A percentile compares a stretch with the other conserved stretches of the same genome.
phyloP scores from a whole-genome alignment of 2,113 vertebrate genomes.

The Tetrax tetrax region DNA sequence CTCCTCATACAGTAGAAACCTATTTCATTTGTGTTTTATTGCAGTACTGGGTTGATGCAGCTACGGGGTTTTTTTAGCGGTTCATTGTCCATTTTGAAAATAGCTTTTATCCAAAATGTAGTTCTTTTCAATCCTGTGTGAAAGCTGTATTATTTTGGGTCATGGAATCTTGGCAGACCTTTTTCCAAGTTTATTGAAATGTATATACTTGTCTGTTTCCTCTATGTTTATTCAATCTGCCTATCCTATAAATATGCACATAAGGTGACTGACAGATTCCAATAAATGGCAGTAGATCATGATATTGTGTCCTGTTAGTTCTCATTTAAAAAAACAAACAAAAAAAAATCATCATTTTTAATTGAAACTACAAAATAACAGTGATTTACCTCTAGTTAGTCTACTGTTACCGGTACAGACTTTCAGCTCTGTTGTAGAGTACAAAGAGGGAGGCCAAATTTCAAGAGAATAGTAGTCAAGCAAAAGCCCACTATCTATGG shows the following conservation, averaged over 20 bases:
- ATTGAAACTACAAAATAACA: not conserved
- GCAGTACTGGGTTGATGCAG: not conserved
- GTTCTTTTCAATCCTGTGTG: not conserved
- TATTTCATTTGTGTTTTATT: not conserved
- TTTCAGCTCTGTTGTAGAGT: not conserved
- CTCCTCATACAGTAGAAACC: not conserved
- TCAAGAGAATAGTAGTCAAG: not conserved
- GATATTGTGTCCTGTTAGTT: not conserved
- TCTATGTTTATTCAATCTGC: not conserved
- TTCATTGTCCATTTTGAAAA: not conserved
- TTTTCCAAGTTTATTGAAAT: not conserved
- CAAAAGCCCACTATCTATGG: not conserved
- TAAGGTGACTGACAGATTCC: not conserved
- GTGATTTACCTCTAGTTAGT: not conserved
- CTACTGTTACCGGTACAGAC: not conserved
- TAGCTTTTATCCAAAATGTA: not conserved
- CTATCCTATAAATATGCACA: not conserved
- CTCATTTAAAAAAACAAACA: not conserved
- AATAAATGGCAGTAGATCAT: slow-evolving; percentile 36
- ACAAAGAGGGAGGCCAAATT: not conserved
- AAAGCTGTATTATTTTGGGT: not conserved
- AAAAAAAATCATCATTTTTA: too few species aligned
- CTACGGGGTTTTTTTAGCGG: not conserved
- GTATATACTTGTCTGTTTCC: not conserved
- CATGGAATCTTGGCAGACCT: not conserved